Percentiles rank a stretch among this genome's conserved stretches.
These are phyloP conservation scores for Byasa hedistus DNA, from an alignment of 2,888 invertebrate genomes.

Conservation along the genomic window DNA sequence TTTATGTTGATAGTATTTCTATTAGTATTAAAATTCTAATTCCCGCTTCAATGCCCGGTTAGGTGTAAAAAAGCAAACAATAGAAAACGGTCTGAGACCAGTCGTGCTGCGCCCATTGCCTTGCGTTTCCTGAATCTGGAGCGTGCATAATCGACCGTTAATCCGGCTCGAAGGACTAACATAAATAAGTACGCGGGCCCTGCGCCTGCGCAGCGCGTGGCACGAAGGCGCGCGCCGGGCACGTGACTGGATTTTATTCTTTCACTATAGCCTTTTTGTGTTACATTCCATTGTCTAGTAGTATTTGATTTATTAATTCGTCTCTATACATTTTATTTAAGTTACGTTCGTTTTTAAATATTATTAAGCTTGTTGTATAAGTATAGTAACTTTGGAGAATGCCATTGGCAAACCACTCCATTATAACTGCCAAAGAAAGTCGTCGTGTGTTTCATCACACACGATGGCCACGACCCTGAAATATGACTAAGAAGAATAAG, in stretches of 20 bases:
- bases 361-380: too few species aligned
- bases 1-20: background rate
- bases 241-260: slow-evolving; percentile 69
- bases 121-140: slow-evolving; percentile 72
- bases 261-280: slow-evolving; percentile 65
- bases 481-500: too few species aligned
- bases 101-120: slow-evolving; percentile 59
- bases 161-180: slow-evolving; percentile 66
- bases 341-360: too few species aligned
- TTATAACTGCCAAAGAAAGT: too few species aligned
- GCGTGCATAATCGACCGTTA: slow-evolving; percentile 77
- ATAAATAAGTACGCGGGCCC: slow-evolving; percentile 48
- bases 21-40: background rate
- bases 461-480: too few species aligned
- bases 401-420: too few species aligned
- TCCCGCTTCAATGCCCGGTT: background rate
- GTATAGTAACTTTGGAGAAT: too few species aligned
- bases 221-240: slow-evolving; percentile 65
- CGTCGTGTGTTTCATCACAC: too few species aligned
- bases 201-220: slow-evolving; percentile 65
- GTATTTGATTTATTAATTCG: slow-evolving; percentile 28
- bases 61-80: slow-evolving; percentile 44
- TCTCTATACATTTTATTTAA: background rate
- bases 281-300: slow-evolving; percentile 45
- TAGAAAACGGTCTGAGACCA: slow-evolving; percentile 46